Evolutionary conservation across 2,888 invertebrate species (phyloP), one percentile per base, ranked within the genome.

Genomic region (Eristalis tenax): DNA sequence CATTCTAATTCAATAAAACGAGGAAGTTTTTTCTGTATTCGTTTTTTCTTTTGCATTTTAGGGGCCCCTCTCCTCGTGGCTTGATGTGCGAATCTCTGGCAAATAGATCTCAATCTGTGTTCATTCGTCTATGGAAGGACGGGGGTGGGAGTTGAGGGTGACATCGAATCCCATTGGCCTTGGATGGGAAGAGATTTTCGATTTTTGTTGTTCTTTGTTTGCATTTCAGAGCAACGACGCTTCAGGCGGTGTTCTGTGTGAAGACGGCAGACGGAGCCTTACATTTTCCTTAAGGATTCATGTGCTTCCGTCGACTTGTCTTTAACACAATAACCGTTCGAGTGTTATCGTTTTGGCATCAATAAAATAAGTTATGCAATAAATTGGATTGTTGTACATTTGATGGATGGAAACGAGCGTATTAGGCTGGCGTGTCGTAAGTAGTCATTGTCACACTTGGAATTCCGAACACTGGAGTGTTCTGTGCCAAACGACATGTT

Each of bases 331-430:
- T 38, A 83, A 79, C 63, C 63, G 59, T 61, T 76, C 35, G 32
- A 73, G 66, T 66, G 71, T 81, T 76, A 71, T 75, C 70, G 70
- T 71, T 84, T 81, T 71, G 57, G 65, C 61, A 80, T 76, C 84
- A 71, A 84, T 84, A 80, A 71, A 75, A 81, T 76, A 80, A 81
- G 50, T 68, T 76, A 57, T 80, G 63, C 75, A 76, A 80, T 80
- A 71, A 76, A 80, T 74, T 79, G 74, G 80, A 84, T 81, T 84
- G 69, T 79, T 80, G 70, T 63, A 70, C 69, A 70, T 79, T 79
- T 43, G 64, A 75, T 79, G 70, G 79, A 65, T 38, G 75, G 64
- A 22, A n/a, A 50, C 59, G 66, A 56, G 65, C 61, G 65, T 22
- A 69, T 74, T 69, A 65, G 73, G 57, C 66, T 63, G 43, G n/a